Percentiles rank a stretch among this genome's conserved stretches.
Evolutionary conservation across 2,113 vertebrate genomes (phyloP).

Genomic region (Echinops telfairi): DNA sequence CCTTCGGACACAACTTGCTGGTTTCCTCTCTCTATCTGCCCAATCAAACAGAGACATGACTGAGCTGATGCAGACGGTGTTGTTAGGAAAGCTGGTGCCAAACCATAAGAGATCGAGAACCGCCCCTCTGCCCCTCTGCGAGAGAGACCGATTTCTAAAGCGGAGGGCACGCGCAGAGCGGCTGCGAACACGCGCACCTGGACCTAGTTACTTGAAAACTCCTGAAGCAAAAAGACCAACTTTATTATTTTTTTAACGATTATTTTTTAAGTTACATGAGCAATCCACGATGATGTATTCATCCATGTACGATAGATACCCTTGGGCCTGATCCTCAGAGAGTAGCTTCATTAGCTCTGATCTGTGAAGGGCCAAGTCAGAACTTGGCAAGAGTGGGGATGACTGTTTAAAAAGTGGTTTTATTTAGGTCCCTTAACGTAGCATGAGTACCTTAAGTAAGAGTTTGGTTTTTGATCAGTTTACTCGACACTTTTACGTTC

Average conservation of each 20-base stretch:
- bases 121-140: slow-evolving; percentile 6
- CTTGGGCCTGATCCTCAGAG: neutral
- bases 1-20: slow-evolving; percentile 95
- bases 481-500: neutral
- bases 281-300: slow-evolving; percentile 63
- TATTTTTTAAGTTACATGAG: slow-evolving; percentile 65
- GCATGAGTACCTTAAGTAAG: neutral
- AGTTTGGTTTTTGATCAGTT: neutral
- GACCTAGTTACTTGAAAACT: slow-evolving; percentile 74
- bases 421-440: slow-evolving; percentile 47
- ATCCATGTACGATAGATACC: neutral
- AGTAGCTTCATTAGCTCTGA: slow-evolving; percentile 10
- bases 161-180: neutral
- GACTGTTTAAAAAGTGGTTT: neutral
- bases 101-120: neutral
- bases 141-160: slow-evolving; percentile 44
- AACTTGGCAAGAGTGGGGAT: neutral
- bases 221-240: slow-evolving; percentile 57
- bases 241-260: slow-evolving; percentile 57
- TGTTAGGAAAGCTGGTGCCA: slow-evolving; percentile 32
- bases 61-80: neutral
- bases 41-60: slow-evolving; percentile 83
- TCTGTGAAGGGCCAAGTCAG: slow-evolving; percentile 21
- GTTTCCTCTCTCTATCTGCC: slow-evolving; percentile 96
- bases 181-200: slow-evolving; percentile 73